A percentile compares a stretch with the other conserved stretches of the same genome.
These are phyloP conservation scores for Apodemus sylvaticus DNA, from an alignment of 2,113 vertebrate species.

Conservation along the genomic window DNA sequence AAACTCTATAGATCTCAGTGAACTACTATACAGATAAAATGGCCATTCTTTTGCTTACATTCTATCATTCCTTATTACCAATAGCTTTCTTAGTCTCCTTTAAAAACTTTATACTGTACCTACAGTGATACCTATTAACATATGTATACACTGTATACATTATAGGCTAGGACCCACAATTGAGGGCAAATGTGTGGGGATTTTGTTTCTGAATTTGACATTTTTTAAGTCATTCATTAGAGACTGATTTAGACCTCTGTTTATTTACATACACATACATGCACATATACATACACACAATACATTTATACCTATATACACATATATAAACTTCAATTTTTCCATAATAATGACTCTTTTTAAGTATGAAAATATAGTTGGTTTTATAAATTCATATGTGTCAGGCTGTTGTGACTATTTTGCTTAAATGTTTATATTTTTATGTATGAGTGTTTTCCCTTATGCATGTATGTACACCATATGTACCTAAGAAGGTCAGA, in stretches of 20 bases:
- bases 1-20: neutral
- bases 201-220: neutral
- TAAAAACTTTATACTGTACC: neutral
- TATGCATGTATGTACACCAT: neutral
- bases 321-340: conserved; percentile 27
- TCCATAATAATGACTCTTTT: conserved; percentile 35
- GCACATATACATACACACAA: neutral
- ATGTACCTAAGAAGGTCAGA: neutral
- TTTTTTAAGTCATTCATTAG: neutral
- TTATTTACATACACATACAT: neutral
- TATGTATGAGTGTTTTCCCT: neutral
- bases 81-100: neutral
- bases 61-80: neutral
- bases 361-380: conserved; percentile 27
- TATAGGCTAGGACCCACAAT: neutral
- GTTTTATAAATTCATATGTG: neutral
- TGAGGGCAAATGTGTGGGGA: neutral
- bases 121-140: neutral
- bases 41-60: neutral
- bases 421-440: neutral
- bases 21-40: neutral
- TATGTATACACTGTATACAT: neutral
- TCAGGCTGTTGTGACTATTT: conserved; percentile 39
- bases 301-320: neutral
- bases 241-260: neutral